Evolutionary conservation across 2,113 vertebrate genomes (phyloP).

Genomic region (Drymodes brunneopygia): DNA sequence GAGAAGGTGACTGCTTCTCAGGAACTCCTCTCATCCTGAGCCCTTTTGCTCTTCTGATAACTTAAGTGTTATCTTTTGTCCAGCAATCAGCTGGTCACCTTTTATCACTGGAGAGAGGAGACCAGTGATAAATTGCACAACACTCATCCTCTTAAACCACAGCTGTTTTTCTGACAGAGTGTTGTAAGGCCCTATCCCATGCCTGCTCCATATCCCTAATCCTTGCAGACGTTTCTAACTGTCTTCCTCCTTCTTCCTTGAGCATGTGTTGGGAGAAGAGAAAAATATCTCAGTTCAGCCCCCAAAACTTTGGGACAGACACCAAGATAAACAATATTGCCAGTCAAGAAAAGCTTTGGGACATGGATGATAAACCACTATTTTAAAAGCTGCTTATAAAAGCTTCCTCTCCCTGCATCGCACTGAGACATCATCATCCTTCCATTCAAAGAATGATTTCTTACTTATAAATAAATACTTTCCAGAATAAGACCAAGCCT

Average conservation of each 20-base stretch:
- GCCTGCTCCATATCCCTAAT: background rate
- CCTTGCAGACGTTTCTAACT: background rate
- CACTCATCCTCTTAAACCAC: background rate
- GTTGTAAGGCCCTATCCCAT: background rate
- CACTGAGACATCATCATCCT: background rate
- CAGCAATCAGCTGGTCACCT: background rate
- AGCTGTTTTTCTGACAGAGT: background rate
- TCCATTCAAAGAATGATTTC: background rate
- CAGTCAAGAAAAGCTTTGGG: background rate
- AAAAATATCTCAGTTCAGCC: background rate
- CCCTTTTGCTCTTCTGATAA: background rate
- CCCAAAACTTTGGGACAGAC: background rate
- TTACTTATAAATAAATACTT: background rate
- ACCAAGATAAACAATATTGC: background rate
- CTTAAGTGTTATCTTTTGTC: background rate
- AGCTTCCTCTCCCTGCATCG: background rate
- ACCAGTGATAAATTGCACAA: background rate
- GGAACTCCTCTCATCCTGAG: background rate
- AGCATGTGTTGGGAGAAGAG: background rate
- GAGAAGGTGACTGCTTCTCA: background rate
- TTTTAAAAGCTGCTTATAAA: background rate
- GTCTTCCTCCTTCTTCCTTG: background rate
- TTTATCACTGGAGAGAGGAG: background rate
- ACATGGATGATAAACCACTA: background rate
- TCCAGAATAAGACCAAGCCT: conserved; percentile 75